Evolutionary conservation across 2,888 invertebrate species (phyloP).

Genomic region (Vannuccia rotundouncinata): DNA sequence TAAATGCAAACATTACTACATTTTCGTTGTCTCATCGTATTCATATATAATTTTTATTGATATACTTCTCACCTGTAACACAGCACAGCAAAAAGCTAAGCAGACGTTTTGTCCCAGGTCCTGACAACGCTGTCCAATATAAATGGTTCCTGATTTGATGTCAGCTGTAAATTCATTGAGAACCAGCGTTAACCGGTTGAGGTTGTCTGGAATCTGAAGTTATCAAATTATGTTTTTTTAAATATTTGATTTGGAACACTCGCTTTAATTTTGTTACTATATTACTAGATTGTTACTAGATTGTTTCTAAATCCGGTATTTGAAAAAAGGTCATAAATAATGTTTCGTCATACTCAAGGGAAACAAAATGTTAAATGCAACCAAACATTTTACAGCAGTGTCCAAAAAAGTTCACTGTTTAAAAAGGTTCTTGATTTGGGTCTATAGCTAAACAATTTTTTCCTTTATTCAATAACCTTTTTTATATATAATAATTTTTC

Average conservation of each 20-base stretch:
- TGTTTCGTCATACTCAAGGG: too few species aligned
- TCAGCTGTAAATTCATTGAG: conserved; percentile 43
- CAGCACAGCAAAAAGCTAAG: conserved; percentile 52
- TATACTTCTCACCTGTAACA: conserved; percentile 27
- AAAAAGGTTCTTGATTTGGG: too few species aligned
- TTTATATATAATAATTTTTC: not conserved
- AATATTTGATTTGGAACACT: too few species aligned
- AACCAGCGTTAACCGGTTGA: conserved; percentile 31
- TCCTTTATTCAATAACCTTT: not conserved
- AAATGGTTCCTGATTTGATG: conserved; percentile 46
- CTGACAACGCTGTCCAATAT: conserved; percentile 43
- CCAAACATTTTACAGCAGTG: conserved; percentile 5
- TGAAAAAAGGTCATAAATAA: too few species aligned
- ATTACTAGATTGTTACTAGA: too few species aligned
- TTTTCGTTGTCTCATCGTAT: too few species aligned
- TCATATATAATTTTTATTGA: too few species aligned
- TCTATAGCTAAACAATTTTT: not conserved
- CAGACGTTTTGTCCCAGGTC: conserved; percentile 58
- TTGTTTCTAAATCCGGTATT: too few species aligned
- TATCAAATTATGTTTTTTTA: conserved; percentile 43
- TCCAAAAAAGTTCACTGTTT: too few species aligned
- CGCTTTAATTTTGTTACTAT: too few species aligned
- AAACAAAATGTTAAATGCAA: conserved; percentile 48
- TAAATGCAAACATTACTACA: too few species aligned
- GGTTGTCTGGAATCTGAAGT: conserved; percentile 35